Evolutionary conservation across 2,888 invertebrate species (phyloP).

Genomic region (Thumatha senex): DNA sequence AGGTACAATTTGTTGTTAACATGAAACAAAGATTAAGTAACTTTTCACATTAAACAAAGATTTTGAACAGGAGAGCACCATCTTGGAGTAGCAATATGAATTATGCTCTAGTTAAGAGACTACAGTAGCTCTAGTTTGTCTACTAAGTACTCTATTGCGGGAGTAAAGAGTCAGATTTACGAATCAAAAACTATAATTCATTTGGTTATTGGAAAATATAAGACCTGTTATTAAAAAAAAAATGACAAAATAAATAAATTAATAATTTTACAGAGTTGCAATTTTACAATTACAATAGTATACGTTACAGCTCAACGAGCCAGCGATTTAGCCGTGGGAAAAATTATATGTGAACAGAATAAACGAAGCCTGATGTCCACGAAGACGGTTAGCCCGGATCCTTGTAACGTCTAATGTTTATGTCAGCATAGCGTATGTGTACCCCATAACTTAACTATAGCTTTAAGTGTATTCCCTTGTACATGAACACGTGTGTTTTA

Average conservation of each 20-base stretch:
- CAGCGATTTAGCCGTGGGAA: constrained; percentile 34
- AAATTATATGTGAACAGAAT: constrained; percentile 18
- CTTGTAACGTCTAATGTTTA: constrained; percentile 59
- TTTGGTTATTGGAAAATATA: no score
- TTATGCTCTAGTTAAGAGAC: no score
- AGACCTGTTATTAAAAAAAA: no score
- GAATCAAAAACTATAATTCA: no score
- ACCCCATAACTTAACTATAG: constrained; percentile 18
- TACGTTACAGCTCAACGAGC: background rate
- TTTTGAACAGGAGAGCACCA: background rate
- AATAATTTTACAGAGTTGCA: background rate
- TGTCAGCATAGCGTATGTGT: constrained; percentile 28
- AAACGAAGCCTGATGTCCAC: constrained; percentile 26
- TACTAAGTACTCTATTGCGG: no score
- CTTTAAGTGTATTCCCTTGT: constrained; percentile 70
- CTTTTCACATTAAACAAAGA: no score
- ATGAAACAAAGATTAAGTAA: background rate
- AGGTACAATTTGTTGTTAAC: background rate
- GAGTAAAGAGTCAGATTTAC: no score
- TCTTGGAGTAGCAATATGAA: no score
- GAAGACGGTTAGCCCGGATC: constrained; percentile 77
- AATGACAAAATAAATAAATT: no score
- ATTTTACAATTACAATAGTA: background rate
- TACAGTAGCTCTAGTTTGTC: no score
- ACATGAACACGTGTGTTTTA: constrained; percentile 59